A percentile compares a stretch with the other conserved stretches of the same genome.
Evolutionary conservation across 2,113 vertebrate species (phyloP).

Genomic region (Catharus bicknelli): DNA sequence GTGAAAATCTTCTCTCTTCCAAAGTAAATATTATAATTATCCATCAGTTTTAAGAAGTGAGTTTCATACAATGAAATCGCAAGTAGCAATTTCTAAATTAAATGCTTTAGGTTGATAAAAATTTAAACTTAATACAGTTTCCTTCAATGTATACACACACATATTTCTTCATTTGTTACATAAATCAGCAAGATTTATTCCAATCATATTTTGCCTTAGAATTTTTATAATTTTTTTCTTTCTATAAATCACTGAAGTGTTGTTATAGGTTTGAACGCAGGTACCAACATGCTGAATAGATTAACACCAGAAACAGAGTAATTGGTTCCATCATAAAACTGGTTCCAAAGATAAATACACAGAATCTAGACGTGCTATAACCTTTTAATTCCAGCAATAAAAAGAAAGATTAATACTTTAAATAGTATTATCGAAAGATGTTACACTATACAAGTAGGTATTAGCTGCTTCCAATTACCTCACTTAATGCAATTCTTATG

Average conservation of each 20-base stretch:
- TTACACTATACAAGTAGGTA: background rate
- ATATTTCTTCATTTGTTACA: background rate
- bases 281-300: background rate
- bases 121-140: background rate
- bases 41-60: background rate
- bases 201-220: background rate
- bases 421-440: background rate
- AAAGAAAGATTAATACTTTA: conserved; percentile 11
- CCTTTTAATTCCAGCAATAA: conserved; percentile 21
- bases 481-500: background rate
- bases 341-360: background rate
- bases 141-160: background rate
- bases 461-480: conserved; percentile 16
- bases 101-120: background rate
- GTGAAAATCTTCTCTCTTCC: background rate
- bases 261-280: background rate
- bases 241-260: background rate
- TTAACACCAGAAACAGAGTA: conserved; percentile 6
- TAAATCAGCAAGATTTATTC: background rate
- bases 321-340: background rate
- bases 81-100: conserved; percentile 31
- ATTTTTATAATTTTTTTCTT: background rate
- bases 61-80: background rate
- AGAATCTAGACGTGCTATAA: background rate
- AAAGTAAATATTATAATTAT: conserved; percentile 1